phyloP scores from a whole-genome alignment of 2,888 invertebrate genomes.

The Conus canariensis region DNA sequence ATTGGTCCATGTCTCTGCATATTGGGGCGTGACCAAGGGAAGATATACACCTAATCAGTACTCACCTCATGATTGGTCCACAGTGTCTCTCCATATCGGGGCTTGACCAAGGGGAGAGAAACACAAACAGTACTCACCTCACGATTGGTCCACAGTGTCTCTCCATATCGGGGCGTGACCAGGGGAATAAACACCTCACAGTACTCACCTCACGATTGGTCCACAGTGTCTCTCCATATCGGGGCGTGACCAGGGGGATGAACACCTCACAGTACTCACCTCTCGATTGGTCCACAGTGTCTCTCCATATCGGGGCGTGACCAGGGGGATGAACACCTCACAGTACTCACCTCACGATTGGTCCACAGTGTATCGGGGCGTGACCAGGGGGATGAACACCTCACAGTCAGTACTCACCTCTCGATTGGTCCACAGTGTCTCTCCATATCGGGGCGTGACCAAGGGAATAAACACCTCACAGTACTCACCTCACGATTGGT shows the following conservation, averaged over 20 bases:
- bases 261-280: conserved; percentile 73
- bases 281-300: too few relatives aligned
- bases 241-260: conserved; percentile 74
- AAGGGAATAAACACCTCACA: conserved; percentile 78
- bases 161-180: conserved; percentile 57
- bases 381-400: too few relatives aligned
- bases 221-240: too few relatives aligned
- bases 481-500: not conserved
- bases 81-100: conserved; percentile 78
- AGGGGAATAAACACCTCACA: conserved; percentile 77
- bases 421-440: conserved; percentile 79
- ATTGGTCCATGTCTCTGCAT: too few relatives aligned
- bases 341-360: too few relatives aligned
- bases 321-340: too few relatives aligned
- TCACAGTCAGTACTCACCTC: conserved; percentile 67
- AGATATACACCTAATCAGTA: not conserved
- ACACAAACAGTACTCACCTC: conserved; percentile 74
- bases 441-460: conserved; percentile 77
- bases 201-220: too few relatives aligned
- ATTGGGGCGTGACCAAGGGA: too few relatives aligned
- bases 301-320: too few relatives aligned
- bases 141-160: conserved; percentile 76
- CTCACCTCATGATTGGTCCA: conserved; percentile 79
- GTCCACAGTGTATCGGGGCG: conserved; percentile 63
- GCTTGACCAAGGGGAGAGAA: too few relatives aligned